These are phyloP conservation scores for Aphaenogaster floridana DNA, from an alignment of 1,140 invertebrate genomes.

Conservation along the genomic window DNA sequence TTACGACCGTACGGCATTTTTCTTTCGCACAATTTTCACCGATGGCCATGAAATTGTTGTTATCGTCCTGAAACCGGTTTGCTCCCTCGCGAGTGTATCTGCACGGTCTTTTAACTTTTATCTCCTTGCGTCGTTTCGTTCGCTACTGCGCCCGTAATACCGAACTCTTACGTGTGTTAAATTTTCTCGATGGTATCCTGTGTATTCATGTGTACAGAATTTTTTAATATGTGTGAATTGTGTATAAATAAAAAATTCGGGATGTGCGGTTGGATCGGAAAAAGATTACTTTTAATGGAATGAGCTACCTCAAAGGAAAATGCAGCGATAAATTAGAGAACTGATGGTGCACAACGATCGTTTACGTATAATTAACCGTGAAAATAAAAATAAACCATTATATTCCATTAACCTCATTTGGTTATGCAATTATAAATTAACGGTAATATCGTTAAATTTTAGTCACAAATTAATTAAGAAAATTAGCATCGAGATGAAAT, in stretches of 20 bases:
- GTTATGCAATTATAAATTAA: slow-evolving; percentile 26
- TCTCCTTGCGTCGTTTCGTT: slow-evolving; percentile 23
- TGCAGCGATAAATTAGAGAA: slow-evolving; percentile 38
- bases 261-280: not conserved
- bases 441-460: not conserved
- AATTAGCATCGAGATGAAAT: slow-evolving; percentile 7
- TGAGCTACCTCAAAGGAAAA: slow-evolving; percentile 22
- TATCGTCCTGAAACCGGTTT: slow-evolving; percentile 74
- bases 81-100: slow-evolving; percentile 26
- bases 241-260: slow-evolving; percentile 7
- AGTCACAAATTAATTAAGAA: not conserved
- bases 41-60: slow-evolving; percentile 77
- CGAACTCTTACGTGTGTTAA: slow-evolving; percentile 42
- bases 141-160: slow-evolving; percentile 48
- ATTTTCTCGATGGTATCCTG: slow-evolving; percentile 18
- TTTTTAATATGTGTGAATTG: slow-evolving; percentile 32
- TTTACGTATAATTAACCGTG: slow-evolving; percentile 29
- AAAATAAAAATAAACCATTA: slow-evolving; percentile 25
- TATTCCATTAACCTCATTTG: slow-evolving; percentile 22
- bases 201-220: not conserved
- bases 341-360: not conserved
- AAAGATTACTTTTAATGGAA: slow-evolving; percentile 30
- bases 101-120: slow-evolving; percentile 52
- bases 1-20: slow-evolving; percentile 67
- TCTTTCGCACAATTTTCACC: slow-evolving; percentile 74